A percentile compares a stretch with the other conserved stretches of the same genome.
Evolutionary conservation across 2,113 vertebrate species (phyloP).

Genomic region (Cyphomyrus plagiostoma): DNA sequence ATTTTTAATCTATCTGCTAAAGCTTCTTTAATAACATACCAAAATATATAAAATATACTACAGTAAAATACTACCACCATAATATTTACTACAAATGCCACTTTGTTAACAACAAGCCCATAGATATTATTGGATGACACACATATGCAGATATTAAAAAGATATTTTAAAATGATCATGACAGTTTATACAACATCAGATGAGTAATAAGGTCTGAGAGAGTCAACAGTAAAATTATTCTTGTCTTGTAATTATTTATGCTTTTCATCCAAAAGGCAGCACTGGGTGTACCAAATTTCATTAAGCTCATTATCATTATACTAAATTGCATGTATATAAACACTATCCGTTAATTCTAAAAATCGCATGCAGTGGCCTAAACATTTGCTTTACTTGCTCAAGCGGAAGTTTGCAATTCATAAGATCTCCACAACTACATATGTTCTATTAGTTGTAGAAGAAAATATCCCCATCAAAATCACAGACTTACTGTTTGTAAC

Average conservation of each 20-base stretch:
- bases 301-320: not conserved
- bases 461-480: not conserved
- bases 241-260: not conserved
- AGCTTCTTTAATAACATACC: not conserved
- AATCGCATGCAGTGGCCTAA: not conserved
- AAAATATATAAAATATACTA: not conserved
- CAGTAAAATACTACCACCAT: not conserved
- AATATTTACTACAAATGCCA: not conserved
- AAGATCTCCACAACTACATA: not conserved
- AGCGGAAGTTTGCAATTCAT: not conserved
- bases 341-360: not conserved
- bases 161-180: not conserved
- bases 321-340: not conserved
- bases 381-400: not conserved
- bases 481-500: conserved; percentile 80
- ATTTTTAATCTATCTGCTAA: not conserved
- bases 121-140: not conserved
- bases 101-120: not conserved
- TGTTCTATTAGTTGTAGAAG: not conserved
- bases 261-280: not conserved
- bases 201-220: not conserved
- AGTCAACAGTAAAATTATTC: not conserved
- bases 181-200: not conserved
- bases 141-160: not conserved
- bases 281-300: not conserved